phyloP scores from a whole-genome alignment of 2,888 invertebrate species.

The Brachynemurus nebulosus region DNA sequence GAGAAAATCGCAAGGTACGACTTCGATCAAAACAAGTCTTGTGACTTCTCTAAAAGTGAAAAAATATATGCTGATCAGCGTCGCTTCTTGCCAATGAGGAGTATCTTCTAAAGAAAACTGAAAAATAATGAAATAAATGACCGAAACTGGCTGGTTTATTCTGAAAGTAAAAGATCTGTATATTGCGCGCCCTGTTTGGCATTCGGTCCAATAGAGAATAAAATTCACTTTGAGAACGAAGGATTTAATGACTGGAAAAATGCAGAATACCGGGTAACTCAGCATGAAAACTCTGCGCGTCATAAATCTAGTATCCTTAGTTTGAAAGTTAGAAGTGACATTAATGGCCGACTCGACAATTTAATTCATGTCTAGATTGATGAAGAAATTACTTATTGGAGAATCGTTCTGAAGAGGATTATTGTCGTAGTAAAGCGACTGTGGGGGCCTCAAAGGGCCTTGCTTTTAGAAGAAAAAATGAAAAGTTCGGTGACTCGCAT shows the following conservation, averaged over 20 bases:
- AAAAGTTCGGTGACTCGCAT: slow-evolving; percentile 18
- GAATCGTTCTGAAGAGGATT: slow-evolving; percentile 18
- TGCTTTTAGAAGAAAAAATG: slow-evolving; percentile 18
- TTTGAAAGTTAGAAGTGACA: too few species aligned
- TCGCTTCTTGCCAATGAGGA: background rate
- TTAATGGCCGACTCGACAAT: too few species aligned
- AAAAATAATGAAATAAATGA: too few species aligned
- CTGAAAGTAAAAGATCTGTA: slow-evolving; percentile 14
- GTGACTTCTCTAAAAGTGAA: slow-evolving; percentile 14
- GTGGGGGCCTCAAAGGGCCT: slow-evolving; percentile 17
- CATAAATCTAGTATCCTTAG: too few species aligned
- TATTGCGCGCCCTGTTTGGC: slow-evolving; percentile 14
- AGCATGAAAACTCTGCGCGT: slow-evolving; percentile 19
- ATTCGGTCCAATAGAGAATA: slow-evolving; percentile 2
- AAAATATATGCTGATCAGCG: slow-evolving; percentile 2
- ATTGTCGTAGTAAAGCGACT: slow-evolving; percentile 18
- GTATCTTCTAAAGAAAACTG: background rate
- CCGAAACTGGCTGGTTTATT: slow-evolving; percentile 12
- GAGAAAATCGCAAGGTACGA: slow-evolving; percentile 17
- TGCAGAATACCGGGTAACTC: slow-evolving; percentile 15
- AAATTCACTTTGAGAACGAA: slow-evolving; percentile 16
- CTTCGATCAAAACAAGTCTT: slow-evolving; percentile 17
- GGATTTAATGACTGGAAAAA: slow-evolving; percentile 21
- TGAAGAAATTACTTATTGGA: slow-evolving; percentile 18
- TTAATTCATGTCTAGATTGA: slow-evolving; percentile 12